Base-by-base conservation (phyloP, 2,113 vertebrate species). In the Channa maculata region DNA sequence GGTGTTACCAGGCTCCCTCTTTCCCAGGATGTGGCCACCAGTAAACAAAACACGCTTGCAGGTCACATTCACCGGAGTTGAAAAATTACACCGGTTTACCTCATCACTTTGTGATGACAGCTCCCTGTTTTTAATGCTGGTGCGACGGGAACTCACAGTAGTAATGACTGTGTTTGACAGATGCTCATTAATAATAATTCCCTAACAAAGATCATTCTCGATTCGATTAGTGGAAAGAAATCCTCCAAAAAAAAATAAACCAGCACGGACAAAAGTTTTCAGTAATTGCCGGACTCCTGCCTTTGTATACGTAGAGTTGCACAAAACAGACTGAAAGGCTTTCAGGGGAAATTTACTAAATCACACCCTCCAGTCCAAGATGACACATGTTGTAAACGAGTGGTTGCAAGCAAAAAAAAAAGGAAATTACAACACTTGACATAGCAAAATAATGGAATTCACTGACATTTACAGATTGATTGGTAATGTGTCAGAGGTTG, bases 381-480 rank as follows among this genome's bases (percentile, higher is more conserved):
- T 39, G 55, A 43, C 9, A 37, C 24, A 2, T 41, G 41, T 48
- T 64, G 11, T 13, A 39, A n/a, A 60, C 11, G 34, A 65, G 2
- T 8, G 34, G 57, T 37, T 24, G 24, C 24, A 24, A 24, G 24
- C 24, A 3, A 58, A 57, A 63, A 0, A 45, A 66, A 13, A 59
- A 59, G 37, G 37, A 13, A 59, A 59, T 5, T 41, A 48, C 57
- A 50, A 24, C 55, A 70, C 52, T 66, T 60, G 5, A 37, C 49
- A 60, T 59, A 6, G 6, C 8, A 0, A 44, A 71, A 62, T 75
- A 64, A 84, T 65, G 45, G 53, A 66, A 71, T 41, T 53, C 43
- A 10, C 34, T 75, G 84, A 72, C 58, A 74, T 86, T 82, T 71
- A 8, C 55, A 44, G 61, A 62, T 48, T 2, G 65, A 83, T 46